These are phyloP conservation scores for Melozone crissalis DNA, from an alignment of 2,113 vertebrate genomes.

Conservation along the genomic window DNA sequence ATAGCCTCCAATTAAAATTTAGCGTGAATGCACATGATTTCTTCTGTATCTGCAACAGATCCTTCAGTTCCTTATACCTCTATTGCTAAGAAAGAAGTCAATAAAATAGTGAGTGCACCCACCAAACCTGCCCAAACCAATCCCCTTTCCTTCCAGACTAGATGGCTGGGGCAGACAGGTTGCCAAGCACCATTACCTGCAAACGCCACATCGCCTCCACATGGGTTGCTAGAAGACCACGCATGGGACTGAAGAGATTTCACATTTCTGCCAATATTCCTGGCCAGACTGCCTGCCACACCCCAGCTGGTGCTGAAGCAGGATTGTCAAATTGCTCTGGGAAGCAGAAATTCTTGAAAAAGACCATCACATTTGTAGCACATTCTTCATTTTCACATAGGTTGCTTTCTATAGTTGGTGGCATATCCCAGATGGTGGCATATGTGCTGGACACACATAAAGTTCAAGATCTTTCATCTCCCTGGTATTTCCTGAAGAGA, in stretches of 20 bases:
- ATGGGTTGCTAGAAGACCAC: background rate
- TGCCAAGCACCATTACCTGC: rapidly evolving
- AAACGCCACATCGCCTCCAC: rapidly evolving
- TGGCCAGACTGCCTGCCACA: background rate
- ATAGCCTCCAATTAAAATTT: background rate
- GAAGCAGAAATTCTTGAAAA: background rate
- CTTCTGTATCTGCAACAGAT: background rate
- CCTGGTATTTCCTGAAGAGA: background rate
- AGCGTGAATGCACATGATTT: background rate
- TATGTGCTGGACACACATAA: background rate
- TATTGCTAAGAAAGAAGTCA: background rate
- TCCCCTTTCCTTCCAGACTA: background rate
- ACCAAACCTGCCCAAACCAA: background rate
- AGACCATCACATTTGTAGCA: background rate
- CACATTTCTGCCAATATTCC: background rate
- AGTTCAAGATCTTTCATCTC: background rate
- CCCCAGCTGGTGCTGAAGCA: background rate
- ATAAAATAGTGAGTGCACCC: background rate
- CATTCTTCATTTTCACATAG: background rate
- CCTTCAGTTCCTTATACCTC: background rate
- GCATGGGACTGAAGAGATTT: background rate
- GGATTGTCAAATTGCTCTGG: background rate
- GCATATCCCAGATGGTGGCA: background rate
- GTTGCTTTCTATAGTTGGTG: background rate
- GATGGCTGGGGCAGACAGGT: rapidly evolving